Conservation (phyloP, 1,140 invertebrate genomes). For the Philopotamus ludificatus region DNA sequence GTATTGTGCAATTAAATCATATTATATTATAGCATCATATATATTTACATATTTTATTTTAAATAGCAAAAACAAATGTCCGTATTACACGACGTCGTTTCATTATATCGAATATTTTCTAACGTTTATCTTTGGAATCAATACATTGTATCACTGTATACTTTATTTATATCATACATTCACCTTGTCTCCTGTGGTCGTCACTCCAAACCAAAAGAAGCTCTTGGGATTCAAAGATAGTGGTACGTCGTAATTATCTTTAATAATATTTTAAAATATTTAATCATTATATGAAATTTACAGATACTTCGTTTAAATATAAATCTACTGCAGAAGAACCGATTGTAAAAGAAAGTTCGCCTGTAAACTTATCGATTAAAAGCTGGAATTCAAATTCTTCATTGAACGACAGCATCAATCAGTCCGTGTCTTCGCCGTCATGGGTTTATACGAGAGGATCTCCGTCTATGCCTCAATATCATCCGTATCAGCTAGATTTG, state of each 20-base stretch:
- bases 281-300: conserved; percentile 8
- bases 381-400: conserved; percentile 29
- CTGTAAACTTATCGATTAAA: conserved; percentile 31
- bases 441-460: conserved; percentile 37
- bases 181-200: conserved; percentile 26
- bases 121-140: conserved; percentile 35
- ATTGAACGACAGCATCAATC: conserved; percentile 31
- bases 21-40: not conserved
- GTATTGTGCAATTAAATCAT: not conserved
- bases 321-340: conserved; percentile 3
- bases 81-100: conserved; percentile 31
- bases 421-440: conserved; percentile 27
- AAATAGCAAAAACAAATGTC: conserved; percentile 37
- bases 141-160: conserved; percentile 35
- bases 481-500: conserved; percentile 32
- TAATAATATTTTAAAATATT: not conserved
- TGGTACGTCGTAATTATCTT: conserved; percentile 21
- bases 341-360: conserved; percentile 2
- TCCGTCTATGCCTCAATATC: conserved; percentile 33
- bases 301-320: conserved; percentile 37
- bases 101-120: conserved; percentile 38
- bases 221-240: conserved; percentile 36
- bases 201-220: conserved; percentile 32
- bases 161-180: conserved; percentile 33
- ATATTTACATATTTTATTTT: conserved; percentile 13